Evolutionary conservation across 1,140 invertebrate genomes (phyloP).

Genomic region (Apis cerana): DNA sequence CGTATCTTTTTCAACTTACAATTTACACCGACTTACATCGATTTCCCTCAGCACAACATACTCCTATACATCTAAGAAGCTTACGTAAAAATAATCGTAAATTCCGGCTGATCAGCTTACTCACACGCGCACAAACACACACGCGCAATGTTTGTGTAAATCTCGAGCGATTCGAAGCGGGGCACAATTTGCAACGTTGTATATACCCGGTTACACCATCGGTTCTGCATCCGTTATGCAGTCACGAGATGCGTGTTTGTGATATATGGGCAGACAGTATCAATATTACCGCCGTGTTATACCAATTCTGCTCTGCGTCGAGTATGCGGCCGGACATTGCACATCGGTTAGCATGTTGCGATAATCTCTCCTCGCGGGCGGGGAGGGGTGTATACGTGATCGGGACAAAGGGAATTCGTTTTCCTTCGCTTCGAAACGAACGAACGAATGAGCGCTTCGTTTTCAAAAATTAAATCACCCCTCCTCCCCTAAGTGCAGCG

Average conservation of each 20-base stretch:
- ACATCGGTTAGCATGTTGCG: conserved; percentile 11
- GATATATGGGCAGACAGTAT: neutral
- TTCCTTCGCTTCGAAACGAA: neutral
- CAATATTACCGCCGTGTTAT: conserved; percentile 10
- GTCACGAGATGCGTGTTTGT: neutral
- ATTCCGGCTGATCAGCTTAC: neutral
- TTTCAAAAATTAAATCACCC: conserved; percentile 32
- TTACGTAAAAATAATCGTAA: neutral
- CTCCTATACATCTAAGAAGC: neutral
- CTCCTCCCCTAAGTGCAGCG: neutral
- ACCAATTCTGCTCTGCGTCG: neutral
- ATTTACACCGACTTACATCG: too few species aligned
- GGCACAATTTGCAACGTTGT: neutral
- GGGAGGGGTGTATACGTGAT: too few species aligned
- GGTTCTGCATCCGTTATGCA: conserved; percentile 6
- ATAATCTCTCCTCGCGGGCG: neutral
- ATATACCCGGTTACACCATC: neutral
- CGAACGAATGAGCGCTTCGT: neutral
- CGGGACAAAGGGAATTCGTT: neutral
- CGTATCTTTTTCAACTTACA: neutral
- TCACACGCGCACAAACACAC: too few species aligned
- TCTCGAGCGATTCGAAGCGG: neutral
- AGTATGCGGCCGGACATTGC: neutral
- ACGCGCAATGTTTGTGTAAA: neutral
- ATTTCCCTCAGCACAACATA: too few species aligned